Evolutionary conservation across 1,140 invertebrate genomes (phyloP).

Genomic region (Anagrus nilaparvatae): DNA sequence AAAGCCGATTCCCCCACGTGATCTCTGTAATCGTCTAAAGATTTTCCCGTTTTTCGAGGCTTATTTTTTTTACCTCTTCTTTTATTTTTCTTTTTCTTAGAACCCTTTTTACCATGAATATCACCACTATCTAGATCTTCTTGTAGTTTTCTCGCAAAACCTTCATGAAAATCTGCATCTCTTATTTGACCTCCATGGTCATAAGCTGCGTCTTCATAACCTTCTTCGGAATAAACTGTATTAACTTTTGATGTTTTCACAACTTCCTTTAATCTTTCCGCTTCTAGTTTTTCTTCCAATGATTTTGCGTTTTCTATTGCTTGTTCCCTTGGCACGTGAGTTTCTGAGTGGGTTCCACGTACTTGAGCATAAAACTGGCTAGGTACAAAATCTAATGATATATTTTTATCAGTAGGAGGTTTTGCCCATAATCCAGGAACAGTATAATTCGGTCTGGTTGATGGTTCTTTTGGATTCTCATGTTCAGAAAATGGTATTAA

Average conservation of each 20-base stretch:
- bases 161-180: conserved; percentile 47
- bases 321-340: conserved; percentile 47
- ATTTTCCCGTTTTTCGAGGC: conserved; percentile 7
- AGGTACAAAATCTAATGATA: conserved; percentile 50
- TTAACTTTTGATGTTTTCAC: conserved; percentile 60
- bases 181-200: conserved; percentile 64
- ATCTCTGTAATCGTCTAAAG: conserved; percentile 16
- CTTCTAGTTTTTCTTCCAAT: conserved; percentile 49
- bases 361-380: conserved; percentile 58
- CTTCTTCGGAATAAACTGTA: conserved; percentile 66
- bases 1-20: neutral
- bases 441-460: conserved; percentile 42
- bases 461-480: conserved; percentile 34
- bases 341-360: conserved; percentile 48
- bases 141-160: conserved; percentile 28
- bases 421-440: conserved; percentile 42
- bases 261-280: conserved; percentile 52
- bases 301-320: conserved; percentile 46
- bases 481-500: conserved; percentile 36
- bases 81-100: neutral
- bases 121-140: conserved; percentile 20
- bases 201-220: conserved; percentile 66
- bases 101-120: no score
- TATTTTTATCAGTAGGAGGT: conserved; percentile 30
- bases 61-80: neutral